Base-by-base conservation (phyloP, 2,888 invertebrate species). In the Caenorhabditis sp. region DNA sequence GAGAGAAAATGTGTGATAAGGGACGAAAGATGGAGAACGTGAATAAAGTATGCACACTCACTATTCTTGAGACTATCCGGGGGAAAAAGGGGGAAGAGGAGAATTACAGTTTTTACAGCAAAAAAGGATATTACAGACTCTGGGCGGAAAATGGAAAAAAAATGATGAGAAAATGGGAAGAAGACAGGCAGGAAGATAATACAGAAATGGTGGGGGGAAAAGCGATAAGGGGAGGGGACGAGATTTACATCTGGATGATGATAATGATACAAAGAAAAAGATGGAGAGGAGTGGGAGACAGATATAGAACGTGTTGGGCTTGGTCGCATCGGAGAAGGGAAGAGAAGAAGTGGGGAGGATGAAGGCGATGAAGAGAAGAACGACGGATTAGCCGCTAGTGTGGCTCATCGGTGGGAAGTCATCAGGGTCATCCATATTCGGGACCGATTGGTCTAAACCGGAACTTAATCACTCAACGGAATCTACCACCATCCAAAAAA, bases 321-420 rank as follows among this genome's bases (percentile, higher is more conserved):
- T 60, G 37, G 44, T 60, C 15, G 40, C 9, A 37, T 37, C 37
- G 56, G 51, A 28, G 51, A 65, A n/a, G n/a, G n/a, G 26, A 32
- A 28, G 18, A n/a, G 37, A 15, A 55, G 47, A 11, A 60, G 6
- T 70, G 22, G 26, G 50, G n/a, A n/a, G n/a, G n/a, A n/a, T n/a
- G n/a, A n/a, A n/a, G n/a, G n/a, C n/a, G n/a, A n/a, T n/a, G n/a
- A n/a, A n/a, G n/a, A n/a, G n/a, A n/a, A n/a, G n/a, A n/a, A 22
- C 32, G 9, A 9, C 9, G 51, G 18, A n/a, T 85, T 64, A 86
- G 28, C 83, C 81, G 69, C 83, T 87, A 32, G 76, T 76, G 50
- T 89, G 88, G 68, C 80, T 87, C 79, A 89, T 86, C 44, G 90
- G 90, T 56, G 90, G 90, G 62, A 89, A 90, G 50, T 90, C 89